Evolutionary conservation across 2,113 vertebrate genomes (phyloP).

Genomic region (Charadrius vociferus): DNA sequence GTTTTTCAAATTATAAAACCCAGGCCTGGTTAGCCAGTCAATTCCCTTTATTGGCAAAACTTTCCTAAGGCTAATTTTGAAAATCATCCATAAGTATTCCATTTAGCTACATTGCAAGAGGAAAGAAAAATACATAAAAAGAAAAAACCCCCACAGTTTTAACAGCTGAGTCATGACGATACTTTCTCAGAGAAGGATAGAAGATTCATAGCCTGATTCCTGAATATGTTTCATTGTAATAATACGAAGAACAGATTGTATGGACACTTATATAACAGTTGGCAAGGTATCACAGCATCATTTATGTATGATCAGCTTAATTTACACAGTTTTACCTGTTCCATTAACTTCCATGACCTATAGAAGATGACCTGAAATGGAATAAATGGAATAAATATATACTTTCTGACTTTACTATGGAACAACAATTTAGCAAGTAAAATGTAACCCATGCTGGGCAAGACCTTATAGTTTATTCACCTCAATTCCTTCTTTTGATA

Average conservation of each 20-base stretch:
- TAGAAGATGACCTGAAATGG: neutral
- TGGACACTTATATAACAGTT: neutral
- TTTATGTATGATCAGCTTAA: neutral
- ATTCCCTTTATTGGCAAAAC: constrained; percentile 14
- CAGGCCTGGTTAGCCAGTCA: neutral
- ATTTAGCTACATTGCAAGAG: neutral
- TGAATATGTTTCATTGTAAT: neutral
- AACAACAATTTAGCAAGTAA: neutral
- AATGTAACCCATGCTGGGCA: neutral
- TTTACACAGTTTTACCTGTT: neutral
- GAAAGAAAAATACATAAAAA: neutral
- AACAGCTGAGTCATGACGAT: neutral
- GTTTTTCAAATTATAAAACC: constrained; percentile 44
- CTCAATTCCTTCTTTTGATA: neutral
- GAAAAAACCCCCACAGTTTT: neutral
- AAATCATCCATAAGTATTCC: neutral
- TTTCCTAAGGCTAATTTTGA: constrained; percentile 4
- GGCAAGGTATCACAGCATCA: neutral
- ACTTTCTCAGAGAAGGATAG: neutral
- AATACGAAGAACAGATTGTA: neutral
- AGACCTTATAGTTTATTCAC: neutral
- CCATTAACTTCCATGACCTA: neutral
- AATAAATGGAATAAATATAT: neutral
- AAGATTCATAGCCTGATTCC: neutral
- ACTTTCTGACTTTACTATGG: neutral